Evolutionary conservation across 1,140 invertebrate genomes (phyloP), one percentile per base, ranked within the genome.

Genomic region (Zaprionus nigranus): DNA sequence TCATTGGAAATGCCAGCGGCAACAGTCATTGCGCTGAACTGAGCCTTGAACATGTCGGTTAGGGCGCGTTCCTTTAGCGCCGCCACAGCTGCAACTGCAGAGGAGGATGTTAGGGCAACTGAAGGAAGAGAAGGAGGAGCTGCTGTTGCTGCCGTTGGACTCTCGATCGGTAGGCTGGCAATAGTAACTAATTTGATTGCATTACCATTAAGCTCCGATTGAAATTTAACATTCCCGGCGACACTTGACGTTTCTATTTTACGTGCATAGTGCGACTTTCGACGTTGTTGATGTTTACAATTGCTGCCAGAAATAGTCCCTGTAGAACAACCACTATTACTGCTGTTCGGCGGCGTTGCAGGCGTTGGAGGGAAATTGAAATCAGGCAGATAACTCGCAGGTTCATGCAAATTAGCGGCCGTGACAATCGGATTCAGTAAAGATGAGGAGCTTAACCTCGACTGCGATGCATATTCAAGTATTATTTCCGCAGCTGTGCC

Each of bases 401-500:
- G 28, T 43, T 91, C 83, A 20, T n/a, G n/a, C n/a, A n/a, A n/a
- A n/a, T n/a, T n/a, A 46, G 36, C 28, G 61, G n/a, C n/a, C 51
- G 36, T 5, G 28, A n/a, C n/a, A n/a, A n/a, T n/a, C 1, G 40
- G 7, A 43, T 43, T 11, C n/a, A 9, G 5, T 7, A 46, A 46
- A 6, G 40, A 46, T 46, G 28, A 51, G 4, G 17, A 28, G 3
- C 4, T 26, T 2, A 38, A n/a, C 70, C 36, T 24, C 70, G 72
- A 77, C 28, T 78, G 68, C 1, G 86, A 91, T 1, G 82, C 81
- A 43, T 82, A 92, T 57, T 92, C 90, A 20, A 92, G 59, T n/a
- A 92, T 80, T 6, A 92, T 87, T 58, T 92, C 90, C 28, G 84
- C 86, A 6, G 90, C 82, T 13, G 82, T 86, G 13, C 65, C 76